These are phyloP conservation scores for Ciconia boyciana DNA, from an alignment of 2,113 vertebrate species.

Conservation along the genomic window DNA sequence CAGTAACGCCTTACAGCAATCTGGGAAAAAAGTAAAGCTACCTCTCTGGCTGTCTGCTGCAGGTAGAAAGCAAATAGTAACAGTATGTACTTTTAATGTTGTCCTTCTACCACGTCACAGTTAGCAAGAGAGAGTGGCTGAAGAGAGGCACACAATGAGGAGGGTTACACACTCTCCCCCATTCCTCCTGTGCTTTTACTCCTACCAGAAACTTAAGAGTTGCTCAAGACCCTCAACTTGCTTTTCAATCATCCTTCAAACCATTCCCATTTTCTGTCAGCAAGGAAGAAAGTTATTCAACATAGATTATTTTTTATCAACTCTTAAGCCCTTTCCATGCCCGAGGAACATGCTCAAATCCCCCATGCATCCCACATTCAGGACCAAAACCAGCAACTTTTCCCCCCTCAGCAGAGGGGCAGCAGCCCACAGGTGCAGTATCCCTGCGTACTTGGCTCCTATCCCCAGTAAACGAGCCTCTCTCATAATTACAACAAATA, in stretches of 20 bases:
- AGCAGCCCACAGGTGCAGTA: not conserved
- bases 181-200: not conserved
- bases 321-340: not conserved
- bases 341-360: not conserved
- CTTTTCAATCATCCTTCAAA: not conserved
- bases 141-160: not conserved
- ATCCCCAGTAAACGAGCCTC: not conserved
- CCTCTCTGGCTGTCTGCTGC: not conserved
- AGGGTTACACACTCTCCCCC: not conserved
- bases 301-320: not conserved
- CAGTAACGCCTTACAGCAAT: not conserved
- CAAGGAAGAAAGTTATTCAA: not conserved
- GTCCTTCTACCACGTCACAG: not conserved
- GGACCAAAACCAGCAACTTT: slow-evolving; percentile 4
- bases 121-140: not conserved
- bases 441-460: not conserved
- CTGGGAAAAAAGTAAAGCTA: not conserved
- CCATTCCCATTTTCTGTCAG: not conserved
- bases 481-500: not conserved
- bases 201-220: not conserved
- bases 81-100: not conserved
- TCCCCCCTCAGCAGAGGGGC: not conserved
- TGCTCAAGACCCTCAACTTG: not conserved
- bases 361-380: not conserved
- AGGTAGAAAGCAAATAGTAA: not conserved